Evolutionary conservation across 2,113 vertebrate genomes (phyloP).

Genomic region (Gnathonemus echidnorhynchus): DNA sequence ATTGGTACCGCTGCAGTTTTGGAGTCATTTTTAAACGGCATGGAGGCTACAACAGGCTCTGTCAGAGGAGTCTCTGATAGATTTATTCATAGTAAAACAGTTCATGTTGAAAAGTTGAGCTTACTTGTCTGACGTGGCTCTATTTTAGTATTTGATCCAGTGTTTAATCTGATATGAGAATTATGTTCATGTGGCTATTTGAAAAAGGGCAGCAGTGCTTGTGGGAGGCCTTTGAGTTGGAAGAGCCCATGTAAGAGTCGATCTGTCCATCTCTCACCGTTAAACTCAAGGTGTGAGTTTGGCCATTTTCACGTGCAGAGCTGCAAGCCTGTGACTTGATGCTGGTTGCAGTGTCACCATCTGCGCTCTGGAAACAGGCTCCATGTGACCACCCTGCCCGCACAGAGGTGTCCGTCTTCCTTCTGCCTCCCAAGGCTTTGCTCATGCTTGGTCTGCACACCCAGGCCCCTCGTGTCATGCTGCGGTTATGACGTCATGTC

Average conservation of each 20-base stretch:
- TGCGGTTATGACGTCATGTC: slow-evolving; percentile 39
- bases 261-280: slow-evolving; percentile 31
- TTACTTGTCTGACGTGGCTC: neutral
- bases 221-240: neutral
- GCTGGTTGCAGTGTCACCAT: slow-evolving; percentile 46
- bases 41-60: neutral
- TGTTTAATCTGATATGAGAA: neutral
- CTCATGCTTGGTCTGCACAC: slow-evolving; percentile 51
- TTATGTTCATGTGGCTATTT: neutral
- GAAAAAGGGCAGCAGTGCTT: slow-evolving; percentile 29
- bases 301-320: slow-evolving; percentile 39
- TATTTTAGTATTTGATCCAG: neutral
- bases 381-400: neutral
- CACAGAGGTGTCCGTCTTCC: neutral
- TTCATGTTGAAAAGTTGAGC: neutral
- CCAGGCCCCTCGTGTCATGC: slow-evolving; percentile 27
- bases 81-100: neutral
- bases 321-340: slow-evolving; percentile 43
- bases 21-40: neutral
- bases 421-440: slow-evolving; percentile 43
- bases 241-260: slow-evolving; percentile 31
- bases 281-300: slow-evolving; percentile 55
- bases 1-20: neutral
- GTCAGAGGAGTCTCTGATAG: neutral
- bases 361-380: slow-evolving; percentile 36